phyloP scores from a whole-genome alignment of 2,113 vertebrate genomes.

The Petromus typicus region DNA sequence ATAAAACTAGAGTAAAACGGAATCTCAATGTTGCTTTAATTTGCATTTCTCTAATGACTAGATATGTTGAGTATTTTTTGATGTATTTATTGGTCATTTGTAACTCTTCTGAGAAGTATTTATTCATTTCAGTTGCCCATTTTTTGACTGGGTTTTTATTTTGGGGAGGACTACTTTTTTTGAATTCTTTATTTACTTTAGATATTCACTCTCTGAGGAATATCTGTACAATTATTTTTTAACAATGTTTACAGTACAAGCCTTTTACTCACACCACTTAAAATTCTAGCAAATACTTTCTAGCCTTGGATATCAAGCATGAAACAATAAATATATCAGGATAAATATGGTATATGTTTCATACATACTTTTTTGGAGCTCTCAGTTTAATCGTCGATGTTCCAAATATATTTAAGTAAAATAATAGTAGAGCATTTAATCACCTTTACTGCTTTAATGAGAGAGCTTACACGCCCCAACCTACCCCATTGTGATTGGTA shows the following conservation, averaged over 20 bases:
- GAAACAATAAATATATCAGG: not conserved
- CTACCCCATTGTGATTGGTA: not conserved
- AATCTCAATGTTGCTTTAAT: not conserved
- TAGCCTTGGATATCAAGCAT: not conserved
- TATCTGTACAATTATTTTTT: constrained; percentile 42
- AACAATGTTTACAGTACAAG: constrained; percentile 41
- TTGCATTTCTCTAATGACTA: not conserved
- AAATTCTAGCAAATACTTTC: constrained; percentile 51
- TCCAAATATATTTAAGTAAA: constrained; percentile 26
- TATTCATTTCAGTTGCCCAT: not conserved
- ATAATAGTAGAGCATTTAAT: not conserved
- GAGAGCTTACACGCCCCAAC: not conserved
- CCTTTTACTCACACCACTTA: not conserved
- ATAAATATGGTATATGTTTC: constrained; percentile 15
- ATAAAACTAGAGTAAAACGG: not conserved
- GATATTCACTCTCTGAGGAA: not conserved
- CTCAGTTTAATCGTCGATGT: not conserved
- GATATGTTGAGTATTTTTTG: not conserved
- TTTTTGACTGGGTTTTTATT: not conserved
- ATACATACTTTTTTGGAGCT: not conserved
- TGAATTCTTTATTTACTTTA: not conserved
- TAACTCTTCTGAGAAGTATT: not conserved
- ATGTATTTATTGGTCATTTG: not conserved
- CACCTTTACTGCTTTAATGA: not conserved
- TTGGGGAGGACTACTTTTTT: not conserved